These are phyloP conservation scores for Neopelma chrysocephalum DNA, from an alignment of 2,797 vertebrate species.

Conservation along the genomic window DNA sequence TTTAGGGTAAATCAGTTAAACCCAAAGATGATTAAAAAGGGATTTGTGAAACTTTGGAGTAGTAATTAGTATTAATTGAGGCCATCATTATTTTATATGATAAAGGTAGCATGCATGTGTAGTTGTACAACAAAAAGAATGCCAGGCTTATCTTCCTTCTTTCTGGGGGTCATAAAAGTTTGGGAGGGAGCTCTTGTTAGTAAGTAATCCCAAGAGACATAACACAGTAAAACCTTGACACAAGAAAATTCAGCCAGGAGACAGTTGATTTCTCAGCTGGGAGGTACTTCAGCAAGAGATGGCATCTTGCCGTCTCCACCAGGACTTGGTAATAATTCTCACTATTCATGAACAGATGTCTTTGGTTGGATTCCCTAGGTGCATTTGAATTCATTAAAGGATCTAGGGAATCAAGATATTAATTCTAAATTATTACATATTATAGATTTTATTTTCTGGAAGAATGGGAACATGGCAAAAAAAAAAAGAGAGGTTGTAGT, in stretches of 20 bases:
- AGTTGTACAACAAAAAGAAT: slow-evolving; percentile 8
- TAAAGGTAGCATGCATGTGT: neutral
- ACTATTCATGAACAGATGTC: slow-evolving; percentile 85
- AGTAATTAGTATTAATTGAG: slow-evolving; percentile 70
- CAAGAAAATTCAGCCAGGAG: slow-evolving; percentile 71
- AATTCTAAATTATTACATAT: slow-evolving; percentile 82
- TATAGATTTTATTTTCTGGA: slow-evolving; percentile 78
- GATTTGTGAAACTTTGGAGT: slow-evolving; percentile 72
- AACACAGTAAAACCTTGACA: slow-evolving; percentile 64
- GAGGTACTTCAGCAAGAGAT: slow-evolving; percentile 79
- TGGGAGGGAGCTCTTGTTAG: slow-evolving; percentile 66
- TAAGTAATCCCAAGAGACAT: slow-evolving; percentile 54
- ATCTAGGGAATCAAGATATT: slow-evolving; percentile 79
- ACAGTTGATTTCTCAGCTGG: slow-evolving; percentile 81
- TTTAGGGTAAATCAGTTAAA: slow-evolving; percentile 66
- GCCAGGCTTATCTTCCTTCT: neutral
- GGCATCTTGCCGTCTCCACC: slow-evolving; percentile 78
- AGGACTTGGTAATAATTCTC: slow-evolving; percentile 80
- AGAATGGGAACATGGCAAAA: slow-evolving; percentile 59
- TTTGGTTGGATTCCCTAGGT: slow-evolving; percentile 81
- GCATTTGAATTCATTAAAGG: slow-evolving; percentile 80
- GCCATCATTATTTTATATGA: slow-evolving; percentile 43
- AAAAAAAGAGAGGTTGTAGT: slow-evolving; percentile 23
- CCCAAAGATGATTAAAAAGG: slow-evolving; percentile 71
- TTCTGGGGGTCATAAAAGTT: slow-evolving; percentile 25